Evolutionary conservation across 2,888 invertebrate species (phyloP), one percentile per base, ranked within the genome.

Genomic region (Ashinkailepas kermadecensis): DNA sequence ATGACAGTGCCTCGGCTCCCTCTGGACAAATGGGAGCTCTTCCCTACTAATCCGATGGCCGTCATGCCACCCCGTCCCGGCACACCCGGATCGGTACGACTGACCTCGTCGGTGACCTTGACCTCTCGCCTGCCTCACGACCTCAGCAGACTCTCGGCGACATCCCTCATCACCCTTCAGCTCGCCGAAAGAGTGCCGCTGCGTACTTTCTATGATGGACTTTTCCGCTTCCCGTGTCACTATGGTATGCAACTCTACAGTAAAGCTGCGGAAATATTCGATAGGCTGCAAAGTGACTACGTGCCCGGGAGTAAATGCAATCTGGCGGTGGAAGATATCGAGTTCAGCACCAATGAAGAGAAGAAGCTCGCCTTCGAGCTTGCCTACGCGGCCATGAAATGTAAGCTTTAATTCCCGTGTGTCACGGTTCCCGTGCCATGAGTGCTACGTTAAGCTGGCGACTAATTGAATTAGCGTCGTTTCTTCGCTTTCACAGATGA

Each of bases 321-420:
- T 74, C 21, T 74, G 56, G 54, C 56, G 18, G 74, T 74, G 8
- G 56, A 74, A 18, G 56, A 74, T 56, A 74, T 74, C 21, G 74
- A 74, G 11, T 74, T 74, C 21, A 56, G 21, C 56, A 9, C 56
- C 21, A 74, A 74, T 74, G 74, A 74, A 56, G 74, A 74, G 56
- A 74, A 74, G 74, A 74, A 74, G 74, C 74, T 74, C 21, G 74
- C 56, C 21, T 74, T 74, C 23, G 74, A 74, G 56, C n/a, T 74
- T 21, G 74, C 74, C 6, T 74, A 74, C 74, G 74, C 74, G 10
- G 74, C 74, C 54, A 54, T 74, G 74, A 74, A 74, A 74, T 74
- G 74, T 74, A 56, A 74, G 74, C 13, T 15, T 23, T 39, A 23
- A 39, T 39, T 70, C 15, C 23, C 4, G 25, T 8, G 15, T 25